Conservation (phyloP, 2,888 invertebrate species). For the Coelopa pilipes region DNA sequence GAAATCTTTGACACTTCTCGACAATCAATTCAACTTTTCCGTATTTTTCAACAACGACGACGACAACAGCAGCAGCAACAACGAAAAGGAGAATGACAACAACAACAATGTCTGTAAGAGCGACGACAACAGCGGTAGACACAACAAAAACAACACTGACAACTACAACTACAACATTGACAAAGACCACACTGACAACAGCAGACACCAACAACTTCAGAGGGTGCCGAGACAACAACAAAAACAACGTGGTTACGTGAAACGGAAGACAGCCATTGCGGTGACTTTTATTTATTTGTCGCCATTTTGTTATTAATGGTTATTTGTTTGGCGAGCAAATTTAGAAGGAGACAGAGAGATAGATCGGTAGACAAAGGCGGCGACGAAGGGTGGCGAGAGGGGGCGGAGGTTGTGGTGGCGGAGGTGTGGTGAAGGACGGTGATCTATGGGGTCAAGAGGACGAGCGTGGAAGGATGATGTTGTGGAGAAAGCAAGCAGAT, state of each 20-base stretch:
- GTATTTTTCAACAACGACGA: slow-evolving; percentile 30
- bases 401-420: too few species aligned
- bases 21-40: slow-evolving; percentile 51
- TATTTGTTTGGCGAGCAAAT: slow-evolving; percentile 12
- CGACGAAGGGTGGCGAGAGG: neutral
- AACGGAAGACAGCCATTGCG: slow-evolving; percentile 28
- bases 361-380: neutral
- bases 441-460: too few species aligned
- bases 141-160: neutral
- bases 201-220: neutral
- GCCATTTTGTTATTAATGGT: slow-evolving; percentile 35
- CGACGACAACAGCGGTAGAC: slow-evolving; percentile 37
- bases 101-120: neutral
- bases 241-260: neutral
- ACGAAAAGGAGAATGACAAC: slow-evolving; percentile 14
- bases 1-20: slow-evolving; percentile 54
- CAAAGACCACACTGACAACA: neutral
- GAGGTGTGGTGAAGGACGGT: too few species aligned
- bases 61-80: slow-evolving; percentile 30
- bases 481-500: too few species aligned
- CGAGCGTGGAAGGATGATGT: too few species aligned
- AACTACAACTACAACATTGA: neutral
- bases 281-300: slow-evolving; percentile 38
- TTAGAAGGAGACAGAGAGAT: neutral
- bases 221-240: neutral